Conservation (phyloP, 2,888 invertebrate species). For the Sinhomidia bicolor region DNA sequence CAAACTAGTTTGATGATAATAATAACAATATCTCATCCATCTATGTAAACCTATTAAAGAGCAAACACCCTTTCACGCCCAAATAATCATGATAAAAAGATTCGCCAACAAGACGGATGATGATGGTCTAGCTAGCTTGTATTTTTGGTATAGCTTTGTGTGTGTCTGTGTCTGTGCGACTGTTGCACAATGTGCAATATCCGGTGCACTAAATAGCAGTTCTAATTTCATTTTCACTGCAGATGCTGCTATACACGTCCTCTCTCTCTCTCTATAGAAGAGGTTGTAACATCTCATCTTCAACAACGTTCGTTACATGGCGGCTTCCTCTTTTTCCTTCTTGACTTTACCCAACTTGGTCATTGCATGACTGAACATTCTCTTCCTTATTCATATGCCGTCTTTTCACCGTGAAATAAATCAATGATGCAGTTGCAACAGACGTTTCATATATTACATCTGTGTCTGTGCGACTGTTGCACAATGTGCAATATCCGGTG, state of each 20-base stretch:
- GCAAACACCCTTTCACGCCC: slow-evolving; percentile 45
- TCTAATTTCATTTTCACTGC: slow-evolving; percentile 55
- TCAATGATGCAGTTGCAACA: slow-evolving; percentile 39
- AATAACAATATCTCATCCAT: neutral
- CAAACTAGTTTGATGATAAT: neutral
- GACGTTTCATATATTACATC: slow-evolving; percentile 24
- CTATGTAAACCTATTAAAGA: slow-evolving; percentile 30
- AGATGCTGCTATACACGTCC: slow-evolving; percentile 4
- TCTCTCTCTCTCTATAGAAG: neutral
- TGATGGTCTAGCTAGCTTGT: no score
- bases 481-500: slow-evolving; percentile 62
- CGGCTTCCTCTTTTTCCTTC: slow-evolving; percentile 1
- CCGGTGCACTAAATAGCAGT: slow-evolving; percentile 50
- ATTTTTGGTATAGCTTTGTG: no score
- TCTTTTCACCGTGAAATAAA: slow-evolving; percentile 1
- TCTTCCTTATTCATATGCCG: neutral
- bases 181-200: slow-evolving; percentile 59
- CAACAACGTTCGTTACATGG: no score
- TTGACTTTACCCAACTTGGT: neutral
- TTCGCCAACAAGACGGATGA: slow-evolving; percentile 49
- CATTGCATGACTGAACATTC: slow-evolving; percentile 30
- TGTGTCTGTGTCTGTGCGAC: no score
- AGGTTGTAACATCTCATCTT: neutral
- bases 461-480: no score
- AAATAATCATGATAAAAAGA: slow-evolving; percentile 39